Evolutionary conservation across 2,888 invertebrate genomes (phyloP), one percentile per base, ranked within the genome.

Genomic region (Bombylius major): DNA sequence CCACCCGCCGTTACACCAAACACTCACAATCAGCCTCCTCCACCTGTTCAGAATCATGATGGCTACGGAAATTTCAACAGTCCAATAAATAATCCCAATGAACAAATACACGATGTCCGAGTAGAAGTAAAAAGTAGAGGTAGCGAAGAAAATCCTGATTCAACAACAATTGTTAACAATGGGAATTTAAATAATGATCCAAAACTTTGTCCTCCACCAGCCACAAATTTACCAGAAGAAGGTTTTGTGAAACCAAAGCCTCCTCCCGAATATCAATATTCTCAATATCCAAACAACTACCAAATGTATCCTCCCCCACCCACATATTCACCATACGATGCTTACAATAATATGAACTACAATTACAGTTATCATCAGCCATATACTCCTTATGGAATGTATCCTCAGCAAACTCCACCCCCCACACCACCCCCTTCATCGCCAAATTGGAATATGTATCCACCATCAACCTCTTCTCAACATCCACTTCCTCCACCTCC

Each of bases 111-210:
- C 59, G 68, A 67, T 58, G 63, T 69, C 36, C 69, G 69, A 36
- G 47, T 36, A 13, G 72, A 72, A 52, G 69, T 72, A 0, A 74
- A 74, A 62, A 67, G 70, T 60, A 70, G 75, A 32, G 67, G 68
- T 31, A 65, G 70, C 1, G 86, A 86, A 68, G 86, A 86, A 62
- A 87, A 86, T 65, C 86, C 87, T 0, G 87, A 87, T 65, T 87
- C 87, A 13, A 87, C 87, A 1, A 87, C 84, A 13, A 78, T 82
- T 53, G 70, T 72, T 51, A 73, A 80, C 65, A 81, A 79, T 62
- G 70, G 73, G 63, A 69, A 71, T 65, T 69, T 72, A 60, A 69
- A 70, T 59, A 69, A 70, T 60, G 81, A 81, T 65, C 68, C 69
- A 60, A 71, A 71, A 63, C 63, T 72, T 62, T 67, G 66, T 53